phyloP scores from a whole-genome alignment of 2,888 invertebrate species.

The Eupeodes latifasciatus region DNA sequence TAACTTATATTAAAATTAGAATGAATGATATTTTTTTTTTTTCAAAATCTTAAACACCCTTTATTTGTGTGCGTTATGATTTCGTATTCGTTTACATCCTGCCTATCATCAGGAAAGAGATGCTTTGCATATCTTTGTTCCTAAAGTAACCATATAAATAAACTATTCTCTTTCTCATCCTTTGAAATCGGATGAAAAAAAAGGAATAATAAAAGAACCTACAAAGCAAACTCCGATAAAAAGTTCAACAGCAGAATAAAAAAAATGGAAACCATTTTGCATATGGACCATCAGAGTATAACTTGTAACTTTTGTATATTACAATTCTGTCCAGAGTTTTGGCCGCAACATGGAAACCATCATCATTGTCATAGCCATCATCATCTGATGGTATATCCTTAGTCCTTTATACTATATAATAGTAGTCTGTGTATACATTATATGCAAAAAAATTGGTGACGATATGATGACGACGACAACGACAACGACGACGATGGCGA shows the following conservation, averaged over 20 bases:
- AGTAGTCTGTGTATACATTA: slow-evolving; percentile 19
- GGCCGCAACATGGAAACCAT: slow-evolving; percentile 45
- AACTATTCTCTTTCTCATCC: slow-evolving; percentile 35
- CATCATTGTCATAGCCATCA: slow-evolving; percentile 49
- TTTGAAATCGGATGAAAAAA: slow-evolving; percentile 15
- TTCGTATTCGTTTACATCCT: slow-evolving; percentile 45
- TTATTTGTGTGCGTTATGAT: slow-evolving; percentile 46
- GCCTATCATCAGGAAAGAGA: slow-evolving; percentile 24
- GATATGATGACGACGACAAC: slow-evolving; percentile 43
- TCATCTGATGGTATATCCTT: background rate
- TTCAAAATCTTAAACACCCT: background rate
- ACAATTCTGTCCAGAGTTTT: slow-evolving; percentile 56
- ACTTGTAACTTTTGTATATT: slow-evolving; percentile 69
- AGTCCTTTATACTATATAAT: background rate
- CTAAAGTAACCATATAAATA: slow-evolving; percentile 41
- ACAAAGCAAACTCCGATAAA: slow-evolving; percentile 25
- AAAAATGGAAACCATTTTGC: slow-evolving; percentile 59
- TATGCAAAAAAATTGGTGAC: slow-evolving; percentile 15
- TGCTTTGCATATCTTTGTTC: slow-evolving; percentile 60
- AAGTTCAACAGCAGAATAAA: background rate
- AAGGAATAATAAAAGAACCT: slow-evolving; percentile 6
- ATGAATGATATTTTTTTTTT: too few species aligned
- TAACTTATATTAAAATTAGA: too few species aligned
- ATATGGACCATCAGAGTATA: slow-evolving; percentile 39
- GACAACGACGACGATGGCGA: background rate